Conservation (phyloP, 2,888 invertebrate genomes). For the Heliothis peltigera region DNA sequence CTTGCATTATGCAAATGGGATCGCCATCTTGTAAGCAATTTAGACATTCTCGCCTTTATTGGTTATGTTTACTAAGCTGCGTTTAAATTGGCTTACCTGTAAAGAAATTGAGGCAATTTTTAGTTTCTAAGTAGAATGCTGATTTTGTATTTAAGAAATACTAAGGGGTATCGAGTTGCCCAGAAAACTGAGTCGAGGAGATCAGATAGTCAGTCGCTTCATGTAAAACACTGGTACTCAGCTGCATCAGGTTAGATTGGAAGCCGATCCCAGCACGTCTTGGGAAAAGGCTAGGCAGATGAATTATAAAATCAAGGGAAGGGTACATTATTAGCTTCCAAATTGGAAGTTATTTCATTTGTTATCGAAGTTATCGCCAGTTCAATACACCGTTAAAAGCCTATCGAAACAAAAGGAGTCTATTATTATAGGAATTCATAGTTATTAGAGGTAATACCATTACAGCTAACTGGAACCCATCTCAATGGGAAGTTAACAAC, state of each 20-base stretch:
- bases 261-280: too few species aligned
- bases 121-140: neutral
- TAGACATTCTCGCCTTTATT: slow-evolving; percentile 37
- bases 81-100: slow-evolving; percentile 13
- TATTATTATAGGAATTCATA: slow-evolving; percentile 48
- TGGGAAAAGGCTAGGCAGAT: too few species aligned
- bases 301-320: too few species aligned
- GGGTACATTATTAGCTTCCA: slow-evolving; percentile 6
- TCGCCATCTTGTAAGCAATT: slow-evolving; percentile 57
- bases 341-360: slow-evolving; percentile 18
- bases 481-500: slow-evolving; percentile 63
- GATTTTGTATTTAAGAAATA: neutral
- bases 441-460: slow-evolving; percentile 47
- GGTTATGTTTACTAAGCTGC: slow-evolving; percentile 23
- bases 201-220: too few species aligned
- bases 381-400: slow-evolving; percentile 30
- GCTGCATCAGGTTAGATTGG: too few species aligned
- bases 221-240: too few species aligned
- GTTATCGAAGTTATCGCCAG: slow-evolving; percentile 30
- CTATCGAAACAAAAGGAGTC: slow-evolving; percentile 31
- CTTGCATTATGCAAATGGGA: slow-evolving; percentile 66
- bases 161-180: too few species aligned
- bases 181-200: too few species aligned
- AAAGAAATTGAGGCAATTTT: neutral
- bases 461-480: slow-evolving; percentile 47